Evolutionary conservation across 2,888 invertebrate genomes (phyloP), one percentile per base, ranked within the genome.

Genomic region (Xylota sylvarum): DNA sequence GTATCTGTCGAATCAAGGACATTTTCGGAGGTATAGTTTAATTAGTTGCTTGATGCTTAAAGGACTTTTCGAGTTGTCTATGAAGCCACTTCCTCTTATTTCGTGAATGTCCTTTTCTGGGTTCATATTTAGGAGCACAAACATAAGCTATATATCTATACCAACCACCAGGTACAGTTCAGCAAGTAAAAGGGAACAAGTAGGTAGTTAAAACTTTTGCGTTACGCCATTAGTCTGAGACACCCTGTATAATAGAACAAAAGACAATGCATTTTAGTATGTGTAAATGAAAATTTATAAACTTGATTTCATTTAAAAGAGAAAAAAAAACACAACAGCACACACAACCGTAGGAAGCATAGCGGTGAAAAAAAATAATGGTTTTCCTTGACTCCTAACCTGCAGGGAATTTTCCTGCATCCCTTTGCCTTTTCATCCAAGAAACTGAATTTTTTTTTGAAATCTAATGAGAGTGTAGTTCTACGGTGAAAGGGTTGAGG

Each of bases 331-430:
- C 5, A 6, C 10, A 52, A 55, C 30, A 77, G 10, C 5, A 6
- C 10, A 17, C 19, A 12, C n/a, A 65, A n/a, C 48, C 35, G 17
- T 12, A 12, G 55, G 40, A 50, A 50, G 64, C 65, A 65, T 40
- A 17, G 32, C 50, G 40, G 48, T 58, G 43, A 48, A 73, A 73
- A 65, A 58, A 65, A 65, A 80, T 73, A 80, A 80, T 80, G 58
- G 50, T 35, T 43, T 62, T 48, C 56, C 56, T 70, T 70, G 65
- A 76, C 56, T 65, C 17, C n/a, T n/a, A 30, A 19, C 37, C 50
- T 32, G 19, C 4, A 14, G 60, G 23, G 10, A 60, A 60, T 23
- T 23, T 40, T 37, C 12, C 35, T 37, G 23, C n/a, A 46, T 70
- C 58, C 56, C 46, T 70, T 70, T 70, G 70, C 46, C 6, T 23